Evolutionary conservation across 2,113 vertebrate species (phyloP), one percentile per base, ranked within the genome.

Genomic region (Cochlearius cochlearius): DNA sequence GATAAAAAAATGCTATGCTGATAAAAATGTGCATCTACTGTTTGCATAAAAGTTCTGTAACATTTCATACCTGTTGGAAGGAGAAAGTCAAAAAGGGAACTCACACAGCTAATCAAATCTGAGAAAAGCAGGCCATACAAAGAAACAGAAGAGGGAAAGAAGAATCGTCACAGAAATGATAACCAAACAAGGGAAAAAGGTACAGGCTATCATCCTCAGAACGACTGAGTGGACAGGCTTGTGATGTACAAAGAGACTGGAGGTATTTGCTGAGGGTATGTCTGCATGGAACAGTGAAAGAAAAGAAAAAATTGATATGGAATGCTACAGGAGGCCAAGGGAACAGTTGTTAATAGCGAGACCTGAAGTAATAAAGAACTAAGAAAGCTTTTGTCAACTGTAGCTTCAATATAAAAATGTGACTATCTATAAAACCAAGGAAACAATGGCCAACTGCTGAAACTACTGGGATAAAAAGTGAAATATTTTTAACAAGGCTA

Each of bases 41-140:
- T 83, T 68, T 73, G 36, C 17, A 2, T 38, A 83, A 80, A 50
- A 38, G 47, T 59, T 78, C 60, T 47, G 64, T 66, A 85, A 92
- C 59, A 34, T 56, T 86, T 78, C 56, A 67, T 78, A 92, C 68
- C 91, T 84, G 41, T 52, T 89, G 63, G 47, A 95, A 88, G 60
- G n/a, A 93, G 43, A 77, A 86, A 80, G 67, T 77, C 67, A 92
- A 86, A 86, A 94, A 86, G 67, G 67, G 47, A 93, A 87, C 56
- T 78, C 58, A 38, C 7, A 21, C 30, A 52, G 63, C 82, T 91
- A 82, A 88, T 56, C 83, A 81, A 68, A 52, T 38, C 56, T 81
- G 76, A 93, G 64, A 89, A 89, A 89, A 64, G 43, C 79, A 84
- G 56, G 45, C 39, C 68, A 60, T 8, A 76, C 26, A 94, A 88